Base-by-base conservation (phyloP, 1,140 invertebrate genomes). In the Ceratitis capitata region DNA sequence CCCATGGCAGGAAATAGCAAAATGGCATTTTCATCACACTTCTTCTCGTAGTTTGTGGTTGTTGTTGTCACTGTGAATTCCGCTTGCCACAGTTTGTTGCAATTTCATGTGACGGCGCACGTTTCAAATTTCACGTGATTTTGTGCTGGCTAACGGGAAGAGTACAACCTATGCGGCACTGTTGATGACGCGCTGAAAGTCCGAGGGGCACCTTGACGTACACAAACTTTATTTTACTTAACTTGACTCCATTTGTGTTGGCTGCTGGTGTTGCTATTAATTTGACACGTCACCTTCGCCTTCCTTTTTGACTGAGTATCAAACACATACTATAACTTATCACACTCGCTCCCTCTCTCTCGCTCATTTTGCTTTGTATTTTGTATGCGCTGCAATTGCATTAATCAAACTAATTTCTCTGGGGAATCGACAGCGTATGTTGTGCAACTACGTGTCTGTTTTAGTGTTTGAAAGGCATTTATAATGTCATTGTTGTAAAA, bases 361-460 rank as follows among this genome's bases (percentile, higher is more conserved):
- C 35, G 42, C 32, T 10, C 23, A 4, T n/a, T 9, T 1, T 9
- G 35, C 69, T 9, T 26, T 78, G 69, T 78, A 78, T 78, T n/a
- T n/a, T n/a, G n/a, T n/a, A n/a, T n/a, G n/a, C 61, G 32, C 26
- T 26, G 69, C 69, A 78, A 78, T 78, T 78, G 39, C 69, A 78
- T 78, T 45, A 78, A 78, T 78, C 69, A 78, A 78, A 78, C 42
- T 78, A 78, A 78, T 78, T 78, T 78, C 69, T 78, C 69, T 26
- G 3, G 69, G 39, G 69, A 78, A 45, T 78, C 32, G 39, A 78
- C 6, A 10, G n/a, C 69, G 69, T 56, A n/a, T 56, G n/a, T n/a
- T n/a, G n/a, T n/a, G n/a, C n/a, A n/a, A n/a, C n/a, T n/a, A n/a
- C n/a, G n/a, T n/a, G n/a, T n/a, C n/a, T n/a, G n/a, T n/a, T n/a